Percentiles rank a stretch among this genome's conserved stretches.
phyloP scores from a whole-genome alignment of 2,797 vertebrate genomes.

The Esox masquinongy region DNA sequence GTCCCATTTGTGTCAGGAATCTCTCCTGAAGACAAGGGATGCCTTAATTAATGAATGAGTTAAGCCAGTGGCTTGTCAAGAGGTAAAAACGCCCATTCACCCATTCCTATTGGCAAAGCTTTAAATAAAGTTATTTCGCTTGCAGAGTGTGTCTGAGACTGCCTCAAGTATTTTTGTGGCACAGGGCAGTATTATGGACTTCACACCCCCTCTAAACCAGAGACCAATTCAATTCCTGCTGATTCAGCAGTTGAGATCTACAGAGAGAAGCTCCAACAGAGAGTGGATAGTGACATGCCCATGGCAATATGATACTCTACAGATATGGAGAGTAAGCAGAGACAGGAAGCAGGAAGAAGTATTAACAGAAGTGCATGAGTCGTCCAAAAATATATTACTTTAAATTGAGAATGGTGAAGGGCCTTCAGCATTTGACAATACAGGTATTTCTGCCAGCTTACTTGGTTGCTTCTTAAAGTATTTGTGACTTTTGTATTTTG shows the following conservation, averaged over 20 bases:
- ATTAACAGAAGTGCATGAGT: slow-evolving; percentile 26
- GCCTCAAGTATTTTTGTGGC: background rate
- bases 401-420: slow-evolving; percentile 32
- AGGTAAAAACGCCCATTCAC: slow-evolving; percentile 27
- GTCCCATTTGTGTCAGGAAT: background rate
- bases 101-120: slow-evolving; percentile 54
- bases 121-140: slow-evolving; percentile 58
- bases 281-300: slow-evolving; percentile 31
- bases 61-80: slow-evolving; percentile 40
- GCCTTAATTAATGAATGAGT: background rate
- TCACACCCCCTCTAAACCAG: slow-evolving; percentile 1
- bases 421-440: slow-evolving; percentile 28
- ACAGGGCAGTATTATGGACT: background rate
- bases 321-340: slow-evolving; percentile 25
- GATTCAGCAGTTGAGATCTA: slow-evolving; percentile 42
- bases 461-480: background rate
- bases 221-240: slow-evolving; percentile 47
- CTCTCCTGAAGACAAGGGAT: slow-evolving; percentile 29
- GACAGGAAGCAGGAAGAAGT: slow-evolving; percentile 42
- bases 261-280: background rate
- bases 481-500: background rate
- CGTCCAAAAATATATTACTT: slow-evolving; percentile 35
- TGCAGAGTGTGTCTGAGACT: slow-evolving; percentile 20
- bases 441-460: background rate
- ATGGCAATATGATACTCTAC: slow-evolving; percentile 42